Percentiles rank a stretch among this genome's conserved stretches.
Evolutionary conservation across 2,888 invertebrate species (phyloP).

Genomic region (Agonum fuliginosum): DNA sequence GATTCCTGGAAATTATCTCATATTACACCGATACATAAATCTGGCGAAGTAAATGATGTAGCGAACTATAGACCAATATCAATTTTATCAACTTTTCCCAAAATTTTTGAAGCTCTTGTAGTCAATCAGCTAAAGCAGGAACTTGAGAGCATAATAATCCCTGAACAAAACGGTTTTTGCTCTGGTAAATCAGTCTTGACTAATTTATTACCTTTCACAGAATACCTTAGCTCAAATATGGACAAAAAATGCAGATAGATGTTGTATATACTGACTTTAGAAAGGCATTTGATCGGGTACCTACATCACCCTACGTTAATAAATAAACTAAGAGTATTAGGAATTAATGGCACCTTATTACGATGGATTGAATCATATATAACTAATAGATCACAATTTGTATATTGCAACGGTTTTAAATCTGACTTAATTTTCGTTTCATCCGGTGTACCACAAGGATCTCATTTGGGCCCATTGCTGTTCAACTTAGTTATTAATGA

Average conservation of each 20-base stretch:
- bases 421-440: slow-evolving; percentile 48
- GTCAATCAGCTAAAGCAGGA: not conserved
- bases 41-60: too few relatives aligned
- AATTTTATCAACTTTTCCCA: too few relatives aligned
- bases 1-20: too few relatives aligned
- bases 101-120: not conserved
- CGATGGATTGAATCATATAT: slow-evolving; percentile 61
- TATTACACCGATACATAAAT: too few relatives aligned
- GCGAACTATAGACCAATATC: too few relatives aligned
- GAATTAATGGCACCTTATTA: slow-evolving; percentile 58
- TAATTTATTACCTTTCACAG: slow-evolving; percentile 60
- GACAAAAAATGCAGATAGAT: slow-evolving; percentile 60
- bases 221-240: slow-evolving; percentile 49
- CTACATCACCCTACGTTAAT: slow-evolving; percentile 61
- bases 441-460: slow-evolving; percentile 62
- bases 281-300: slow-evolving; percentile 63
- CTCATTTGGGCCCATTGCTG: too few relatives aligned
- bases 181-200: slow-evolving; percentile 45
- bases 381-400: slow-evolving; percentile 53
- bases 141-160: not conserved
- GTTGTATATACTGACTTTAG: slow-evolving; percentile 61
- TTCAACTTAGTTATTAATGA: not conserved
- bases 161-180: slow-evolving; percentile 60
- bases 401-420: slow-evolving; percentile 45
- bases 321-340: slow-evolving; percentile 58